Base-by-base conservation (phyloP, 1,140 invertebrate species). In the Gryon sp. region DNA sequence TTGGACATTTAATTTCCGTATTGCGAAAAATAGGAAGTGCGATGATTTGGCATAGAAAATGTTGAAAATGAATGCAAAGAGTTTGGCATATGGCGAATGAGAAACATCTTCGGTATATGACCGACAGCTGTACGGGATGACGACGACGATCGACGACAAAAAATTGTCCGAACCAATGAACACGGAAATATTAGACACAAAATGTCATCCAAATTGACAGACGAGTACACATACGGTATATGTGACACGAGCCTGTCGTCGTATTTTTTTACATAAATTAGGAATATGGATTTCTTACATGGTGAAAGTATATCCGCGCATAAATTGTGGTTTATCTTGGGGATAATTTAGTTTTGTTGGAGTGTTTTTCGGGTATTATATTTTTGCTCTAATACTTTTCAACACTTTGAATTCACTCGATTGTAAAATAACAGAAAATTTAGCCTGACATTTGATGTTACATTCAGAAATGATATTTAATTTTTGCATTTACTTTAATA, bases 81-180 rank as follows among this genome's bases (percentile, higher is more conserved):
- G 16, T n/a, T 46, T 18, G 46, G 41, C 41, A 60, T 43, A 30
- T 46, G 57, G 41, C 7, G n/a, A 26, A 46, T 26, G 57, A 26
- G 26, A n/a, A n/a, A 41, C 40, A 14, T 55, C 22, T 55, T 34
- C 11, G 45, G 38, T 57, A 46, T 43, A 40, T 41, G 53, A 41
- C 9, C 46, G 46, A 40, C 72, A 75, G 72, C 62, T 74, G 70
- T 24, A 34, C n/a, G 16, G 14, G 48, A 48, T 43, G 9, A n/a
- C 7, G 15, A 52, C 53, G 30, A 59, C n/a, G 28, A 11, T n/a
- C n/a, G n/a, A 18, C 15, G 60, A 59, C 28, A 66, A 66, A 74
- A 63, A 66, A 59, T 26, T 32, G 32, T 20, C 24, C 16, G 26
- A 60, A 16, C 41, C 53, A 53, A 62, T 60, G 53, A 50, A 48